Percentiles rank a stretch among this genome's conserved stretches.
Conservation (phyloP, 1,140 invertebrate species). For the Brachionus plicatilis region DNA sequence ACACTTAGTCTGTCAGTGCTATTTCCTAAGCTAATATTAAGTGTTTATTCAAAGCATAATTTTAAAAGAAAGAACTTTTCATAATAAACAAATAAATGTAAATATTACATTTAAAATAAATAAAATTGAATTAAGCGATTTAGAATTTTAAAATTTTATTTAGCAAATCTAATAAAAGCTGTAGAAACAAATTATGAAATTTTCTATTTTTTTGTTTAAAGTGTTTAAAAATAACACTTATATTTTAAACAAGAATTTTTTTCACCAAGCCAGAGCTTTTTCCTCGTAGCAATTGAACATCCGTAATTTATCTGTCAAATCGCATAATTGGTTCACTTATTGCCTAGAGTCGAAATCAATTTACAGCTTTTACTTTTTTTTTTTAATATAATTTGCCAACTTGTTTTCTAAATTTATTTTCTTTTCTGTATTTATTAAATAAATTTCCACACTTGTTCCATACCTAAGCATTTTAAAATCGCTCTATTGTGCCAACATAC, state of each 20-base stretch:
- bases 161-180: neutral
- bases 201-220: neutral
- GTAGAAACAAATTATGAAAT: constrained; percentile 15
- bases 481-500: neutral
- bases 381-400: neutral
- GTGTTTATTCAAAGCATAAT: neutral
- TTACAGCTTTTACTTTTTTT: neutral
- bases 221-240: neutral
- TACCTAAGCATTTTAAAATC: neutral
- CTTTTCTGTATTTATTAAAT: neutral
- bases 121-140: constrained; percentile 17
- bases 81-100: neutral
- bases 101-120: neutral
- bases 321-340: neutral
- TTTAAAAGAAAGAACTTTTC: neutral
- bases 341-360: neutral
- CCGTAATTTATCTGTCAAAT: neutral
- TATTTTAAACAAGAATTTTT: neutral
- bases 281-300: neutral
- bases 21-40: too few relatives aligned
- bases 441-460: neutral
- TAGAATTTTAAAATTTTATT: neutral
- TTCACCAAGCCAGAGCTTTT: neutral
- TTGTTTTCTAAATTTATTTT: neutral
- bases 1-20: too few relatives aligned